These are phyloP conservation scores for Ceratosolen solmsi DNA, from an alignment of 1,140 invertebrate genomes.

Conservation along the genomic window DNA sequence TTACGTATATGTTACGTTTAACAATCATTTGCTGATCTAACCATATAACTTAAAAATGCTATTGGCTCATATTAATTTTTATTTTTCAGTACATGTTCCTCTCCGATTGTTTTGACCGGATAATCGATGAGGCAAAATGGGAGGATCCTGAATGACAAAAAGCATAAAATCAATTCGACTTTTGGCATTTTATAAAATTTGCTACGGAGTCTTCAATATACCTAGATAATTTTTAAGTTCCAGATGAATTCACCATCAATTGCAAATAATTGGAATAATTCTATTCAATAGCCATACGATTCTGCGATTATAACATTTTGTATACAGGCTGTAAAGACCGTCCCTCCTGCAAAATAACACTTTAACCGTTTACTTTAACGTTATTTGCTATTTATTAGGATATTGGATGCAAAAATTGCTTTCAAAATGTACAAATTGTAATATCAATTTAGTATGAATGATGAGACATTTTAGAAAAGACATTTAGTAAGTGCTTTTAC, in stretches of 20 bases:
- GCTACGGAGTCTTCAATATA: background rate
- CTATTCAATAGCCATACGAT: constrained; percentile 20
- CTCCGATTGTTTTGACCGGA: constrained; percentile 94
- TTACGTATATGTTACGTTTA: no score
- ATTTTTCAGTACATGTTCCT: constrained; percentile 93
- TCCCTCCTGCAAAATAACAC: constrained; percentile 34
- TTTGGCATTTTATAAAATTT: constrained; percentile 24
- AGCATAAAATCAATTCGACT: constrained; percentile 56
- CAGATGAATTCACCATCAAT: background rate
- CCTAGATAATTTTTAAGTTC: constrained; percentile 18
- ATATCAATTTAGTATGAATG: no score
- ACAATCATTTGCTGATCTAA: no score
- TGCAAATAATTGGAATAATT: constrained; percentile 12
- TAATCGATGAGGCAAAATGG: constrained; percentile 92
- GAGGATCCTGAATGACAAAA: constrained; percentile 79
- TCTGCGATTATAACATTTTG: constrained; percentile 28
- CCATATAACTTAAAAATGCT: no score
- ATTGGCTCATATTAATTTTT: constrained; percentile 62
- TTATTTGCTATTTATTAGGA: constrained; percentile 19
- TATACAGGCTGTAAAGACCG: constrained; percentile 46
- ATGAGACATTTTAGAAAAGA: no score
- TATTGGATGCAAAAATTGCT: background rate
- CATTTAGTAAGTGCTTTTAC: no score
- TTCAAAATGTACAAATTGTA: no score
- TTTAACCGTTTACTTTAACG: constrained; percentile 21